These are phyloP conservation scores for Callaeas wilsoni DNA, from an alignment of 2,113 vertebrate species.

Conservation along the genomic window DNA sequence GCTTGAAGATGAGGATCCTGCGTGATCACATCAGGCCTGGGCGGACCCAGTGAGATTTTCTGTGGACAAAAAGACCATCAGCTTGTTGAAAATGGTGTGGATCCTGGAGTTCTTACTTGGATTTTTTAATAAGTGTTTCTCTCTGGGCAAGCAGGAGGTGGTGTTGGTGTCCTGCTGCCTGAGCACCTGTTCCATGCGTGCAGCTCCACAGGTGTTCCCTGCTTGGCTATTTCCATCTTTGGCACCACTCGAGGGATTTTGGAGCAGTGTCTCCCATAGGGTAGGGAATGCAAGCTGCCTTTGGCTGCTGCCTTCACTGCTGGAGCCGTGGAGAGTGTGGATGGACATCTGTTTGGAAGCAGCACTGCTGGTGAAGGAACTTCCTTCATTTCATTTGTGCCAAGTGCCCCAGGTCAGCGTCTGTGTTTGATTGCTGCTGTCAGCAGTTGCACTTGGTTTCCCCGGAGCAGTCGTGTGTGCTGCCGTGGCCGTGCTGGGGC, in stretches of 20 bases:
- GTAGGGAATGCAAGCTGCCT: background rate
- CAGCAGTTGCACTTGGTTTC: background rate
- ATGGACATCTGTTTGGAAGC: background rate
- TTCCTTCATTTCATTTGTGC: background rate
- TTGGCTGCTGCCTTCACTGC: background rate
- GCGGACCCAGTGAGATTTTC: background rate
- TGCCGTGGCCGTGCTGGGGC: background rate
- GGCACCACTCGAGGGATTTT: background rate
- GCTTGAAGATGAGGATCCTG: background rate
- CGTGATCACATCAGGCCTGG: background rate
- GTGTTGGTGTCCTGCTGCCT: background rate
- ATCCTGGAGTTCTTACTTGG: background rate
- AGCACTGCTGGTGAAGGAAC: background rate
- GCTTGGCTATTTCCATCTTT: background rate
- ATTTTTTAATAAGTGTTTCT: background rate
- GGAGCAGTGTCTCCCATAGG: background rate
- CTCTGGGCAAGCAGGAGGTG: background rate
- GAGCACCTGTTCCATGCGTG: background rate
- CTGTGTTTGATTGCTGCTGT: background rate
- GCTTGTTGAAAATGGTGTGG: background rate
- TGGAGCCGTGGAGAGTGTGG: background rate
- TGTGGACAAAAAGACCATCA: background rate
- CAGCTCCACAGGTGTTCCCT: background rate
- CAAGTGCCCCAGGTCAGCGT: fast-evolving
- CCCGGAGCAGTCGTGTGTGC: background rate